phyloP scores from a whole-genome alignment of 2,888 invertebrate species.

The Malacosoma neustria region DNA sequence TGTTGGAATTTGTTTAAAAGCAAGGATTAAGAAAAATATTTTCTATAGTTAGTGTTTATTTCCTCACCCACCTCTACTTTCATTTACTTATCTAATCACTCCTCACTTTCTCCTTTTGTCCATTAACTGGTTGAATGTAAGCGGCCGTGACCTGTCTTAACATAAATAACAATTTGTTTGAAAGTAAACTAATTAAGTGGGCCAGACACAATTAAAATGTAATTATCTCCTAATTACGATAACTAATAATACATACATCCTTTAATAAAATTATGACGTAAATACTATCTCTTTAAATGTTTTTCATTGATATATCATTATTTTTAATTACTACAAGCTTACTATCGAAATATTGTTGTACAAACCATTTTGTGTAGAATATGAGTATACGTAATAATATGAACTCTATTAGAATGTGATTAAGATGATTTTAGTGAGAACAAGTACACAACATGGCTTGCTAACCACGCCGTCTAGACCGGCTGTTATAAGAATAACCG shows the following conservation, averaged over 20 bases:
- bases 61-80: not conserved
- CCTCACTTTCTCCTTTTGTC: constrained; percentile 33
- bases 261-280: not conserved
- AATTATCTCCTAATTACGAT: not conserved
- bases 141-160: constrained; percentile 42
- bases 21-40: no score
- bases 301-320: no score
- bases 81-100: constrained; percentile 35
- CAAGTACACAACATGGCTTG: no score
- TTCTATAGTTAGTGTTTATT: no score
- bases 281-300: not conserved
- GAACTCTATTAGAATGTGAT: not conserved
- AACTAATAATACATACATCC: not conserved
- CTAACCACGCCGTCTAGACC: constrained; percentile 8
- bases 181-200: constrained; percentile 14
- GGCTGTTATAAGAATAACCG: constrained; percentile 54
- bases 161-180: constrained; percentile 14
- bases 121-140: constrained; percentile 27
- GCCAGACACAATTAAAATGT: constrained; percentile 1
- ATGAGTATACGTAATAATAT: no score
- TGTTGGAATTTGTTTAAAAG: no score
- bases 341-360: no score
- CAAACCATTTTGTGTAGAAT: no score
- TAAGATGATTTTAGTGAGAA: not conserved
- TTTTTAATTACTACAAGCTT: no score